A percentile compares a stretch with the other conserved stretches of the same genome.
Conservation (phyloP, 2,113 vertebrate genomes). For the Equus quagga region DNA sequence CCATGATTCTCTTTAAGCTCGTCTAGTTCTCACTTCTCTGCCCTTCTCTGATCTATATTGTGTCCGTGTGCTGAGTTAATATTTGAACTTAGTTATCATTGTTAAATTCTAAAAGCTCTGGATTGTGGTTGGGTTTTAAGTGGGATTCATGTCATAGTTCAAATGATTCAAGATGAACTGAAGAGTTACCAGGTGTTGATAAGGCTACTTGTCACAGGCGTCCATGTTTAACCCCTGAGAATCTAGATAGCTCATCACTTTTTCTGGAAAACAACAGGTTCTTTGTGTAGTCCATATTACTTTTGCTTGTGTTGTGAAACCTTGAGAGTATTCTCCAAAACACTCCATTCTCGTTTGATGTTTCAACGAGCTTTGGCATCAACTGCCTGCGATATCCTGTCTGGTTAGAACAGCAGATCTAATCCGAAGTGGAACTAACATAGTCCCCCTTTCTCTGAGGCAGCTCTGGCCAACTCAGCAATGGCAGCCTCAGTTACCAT, state of each 20-base stretch:
- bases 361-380: not conserved
- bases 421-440: not conserved
- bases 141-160: not conserved
- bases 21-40: not conserved
- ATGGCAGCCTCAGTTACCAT: not conserved
- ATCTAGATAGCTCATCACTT: not conserved
- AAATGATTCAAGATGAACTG: not conserved
- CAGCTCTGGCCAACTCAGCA: not conserved
- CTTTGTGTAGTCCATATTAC: not conserved
- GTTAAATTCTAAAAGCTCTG: not conserved
- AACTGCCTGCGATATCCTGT: not conserved
- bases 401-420: not conserved
- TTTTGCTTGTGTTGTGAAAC: not conserved
- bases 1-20: not conserved
- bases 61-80: not conserved
- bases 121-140: not conserved
- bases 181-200: not conserved
- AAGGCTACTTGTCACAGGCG: not conserved
- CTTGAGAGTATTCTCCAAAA: not conserved
- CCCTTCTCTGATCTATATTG: not conserved
- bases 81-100: not conserved
- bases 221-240: not conserved
- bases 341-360: not conserved
- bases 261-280: not conserved
- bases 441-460: not conserved